phyloP scores from a whole-genome alignment of 2,888 invertebrate genomes.

The Erannis defoliaria region DNA sequence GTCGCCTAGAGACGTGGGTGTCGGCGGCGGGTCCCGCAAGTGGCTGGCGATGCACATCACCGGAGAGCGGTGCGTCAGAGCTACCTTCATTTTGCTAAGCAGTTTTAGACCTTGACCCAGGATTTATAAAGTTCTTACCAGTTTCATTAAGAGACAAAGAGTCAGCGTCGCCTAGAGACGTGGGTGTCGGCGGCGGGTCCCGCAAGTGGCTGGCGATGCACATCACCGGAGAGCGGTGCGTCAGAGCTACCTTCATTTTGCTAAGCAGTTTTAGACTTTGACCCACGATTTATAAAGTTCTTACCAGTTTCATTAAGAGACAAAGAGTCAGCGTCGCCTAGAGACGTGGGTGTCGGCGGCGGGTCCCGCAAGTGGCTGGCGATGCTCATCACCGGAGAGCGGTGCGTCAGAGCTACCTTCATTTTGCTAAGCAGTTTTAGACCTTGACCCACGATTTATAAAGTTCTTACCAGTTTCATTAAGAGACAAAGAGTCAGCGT shows the following conservation, averaged over 20 bases:
- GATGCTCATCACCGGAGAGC: too few species aligned
- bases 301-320: conserved; percentile 43
- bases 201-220: conserved; percentile 79
- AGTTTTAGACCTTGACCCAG: too few species aligned
- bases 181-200: conserved; percentile 79
- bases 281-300: not conserved
- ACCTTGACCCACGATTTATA: too few species aligned
- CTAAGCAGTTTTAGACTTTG: not conserved
- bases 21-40: conserved; percentile 76
- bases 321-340: conserved; percentile 76
- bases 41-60: too few species aligned
- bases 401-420: too few species aligned
- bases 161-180: conserved; percentile 75
- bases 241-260: too few species aligned
- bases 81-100: too few species aligned
- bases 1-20: conserved; percentile 77
- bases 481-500: conserved; percentile 75
- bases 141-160: conserved; percentile 76
- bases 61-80: too few species aligned
- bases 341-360: conserved; percentile 77
- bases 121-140: conserved; percentile 58
- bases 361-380: conserved; percentile 79
- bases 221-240: too few species aligned
- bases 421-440: not conserved
- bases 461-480: conserved; percentile 69